Conservation (phyloP, 2,888 invertebrate species). For the Nomada ferruginata region DNA sequence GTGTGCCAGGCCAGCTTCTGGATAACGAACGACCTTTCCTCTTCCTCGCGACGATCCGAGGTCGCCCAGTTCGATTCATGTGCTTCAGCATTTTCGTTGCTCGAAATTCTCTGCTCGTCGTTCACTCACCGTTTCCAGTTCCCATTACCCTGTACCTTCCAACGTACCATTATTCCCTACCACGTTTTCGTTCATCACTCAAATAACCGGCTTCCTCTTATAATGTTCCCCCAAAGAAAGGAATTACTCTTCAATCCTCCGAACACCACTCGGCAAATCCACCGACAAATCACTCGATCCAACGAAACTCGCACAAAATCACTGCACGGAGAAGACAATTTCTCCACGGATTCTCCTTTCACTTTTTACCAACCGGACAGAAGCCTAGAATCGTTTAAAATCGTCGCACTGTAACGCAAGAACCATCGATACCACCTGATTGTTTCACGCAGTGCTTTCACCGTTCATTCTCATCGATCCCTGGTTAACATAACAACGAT, state of each 20-base stretch:
- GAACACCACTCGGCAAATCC: background rate
- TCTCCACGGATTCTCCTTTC: background rate
- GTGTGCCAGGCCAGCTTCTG: conserved; percentile 82
- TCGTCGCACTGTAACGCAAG: background rate
- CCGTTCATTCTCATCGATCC: background rate
- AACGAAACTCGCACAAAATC: background rate
- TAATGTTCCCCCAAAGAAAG: too few relatives aligned
- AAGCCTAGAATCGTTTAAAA: conserved; percentile 5
- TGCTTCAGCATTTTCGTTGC: conserved; percentile 79
- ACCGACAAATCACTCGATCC: background rate
- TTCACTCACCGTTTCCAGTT: conserved; percentile 20
- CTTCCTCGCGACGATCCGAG: conserved; percentile 76
- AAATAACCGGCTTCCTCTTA: too few relatives aligned
- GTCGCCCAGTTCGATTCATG: conserved; percentile 75
- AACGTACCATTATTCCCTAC: background rate
- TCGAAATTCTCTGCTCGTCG: conserved; percentile 11
- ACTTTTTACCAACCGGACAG: background rate
- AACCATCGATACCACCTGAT: conserved; percentile 17
- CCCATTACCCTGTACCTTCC: conserved; percentile 11
- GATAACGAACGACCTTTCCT: conserved; percentile 81
- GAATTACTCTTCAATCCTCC: too few relatives aligned
- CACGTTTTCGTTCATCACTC: background rate
- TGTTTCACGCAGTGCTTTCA: conserved; percentile 34
- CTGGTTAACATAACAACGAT: background rate
- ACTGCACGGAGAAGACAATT: background rate